Percentiles rank a stretch among this genome's conserved stretches.
phyloP scores from a whole-genome alignment of 2,888 invertebrate species.

The Tigriopus californicus region DNA sequence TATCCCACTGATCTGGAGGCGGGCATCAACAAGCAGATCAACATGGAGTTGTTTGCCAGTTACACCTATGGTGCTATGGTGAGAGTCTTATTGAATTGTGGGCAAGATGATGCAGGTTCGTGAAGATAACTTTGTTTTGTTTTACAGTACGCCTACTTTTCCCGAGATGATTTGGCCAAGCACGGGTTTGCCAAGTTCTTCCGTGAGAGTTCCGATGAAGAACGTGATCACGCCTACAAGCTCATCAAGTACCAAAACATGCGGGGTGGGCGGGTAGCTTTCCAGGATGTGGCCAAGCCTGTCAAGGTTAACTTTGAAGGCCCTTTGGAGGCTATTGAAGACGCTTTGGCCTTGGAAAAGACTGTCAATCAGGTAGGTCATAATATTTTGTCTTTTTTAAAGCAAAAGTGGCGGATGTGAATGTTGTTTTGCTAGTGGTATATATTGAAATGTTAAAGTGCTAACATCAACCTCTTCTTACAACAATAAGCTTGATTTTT shows the following conservation, averaged over 20 bases:
- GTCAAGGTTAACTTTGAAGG: conserved; percentile 42
- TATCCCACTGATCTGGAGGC: conserved; percentile 22
- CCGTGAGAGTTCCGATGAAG: conserved; percentile 25
- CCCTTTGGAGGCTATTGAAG: conserved; percentile 47
- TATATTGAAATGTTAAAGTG: no score
- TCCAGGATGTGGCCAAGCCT: conserved; percentile 40
- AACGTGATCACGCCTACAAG: conserved; percentile 26
- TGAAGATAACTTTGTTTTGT: not conserved
- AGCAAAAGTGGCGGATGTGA: no score
- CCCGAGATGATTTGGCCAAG: conserved; percentile 11
- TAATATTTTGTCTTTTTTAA: no score
- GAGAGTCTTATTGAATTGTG: no score
- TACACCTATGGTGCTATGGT: conserved; percentile 29
- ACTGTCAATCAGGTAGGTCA: conserved; percentile 46
- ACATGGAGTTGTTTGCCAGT: conserved; percentile 27
- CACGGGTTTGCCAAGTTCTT: conserved; percentile 27
- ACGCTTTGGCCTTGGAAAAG: conserved; percentile 55
- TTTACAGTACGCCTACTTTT: not conserved
- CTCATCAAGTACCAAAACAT: conserved; percentile 27
- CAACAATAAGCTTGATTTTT: no score
- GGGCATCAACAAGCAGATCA: conserved; percentile 23
- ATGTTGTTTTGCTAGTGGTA: no score
- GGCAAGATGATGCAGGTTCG: no score
- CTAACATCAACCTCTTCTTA: no score
- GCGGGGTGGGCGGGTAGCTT: conserved; percentile 23